Evolutionary conservation across 2,888 invertebrate species (phyloP), one percentile per base, ranked within the genome.

Genomic region (Dolichopus griseipennis): DNA sequence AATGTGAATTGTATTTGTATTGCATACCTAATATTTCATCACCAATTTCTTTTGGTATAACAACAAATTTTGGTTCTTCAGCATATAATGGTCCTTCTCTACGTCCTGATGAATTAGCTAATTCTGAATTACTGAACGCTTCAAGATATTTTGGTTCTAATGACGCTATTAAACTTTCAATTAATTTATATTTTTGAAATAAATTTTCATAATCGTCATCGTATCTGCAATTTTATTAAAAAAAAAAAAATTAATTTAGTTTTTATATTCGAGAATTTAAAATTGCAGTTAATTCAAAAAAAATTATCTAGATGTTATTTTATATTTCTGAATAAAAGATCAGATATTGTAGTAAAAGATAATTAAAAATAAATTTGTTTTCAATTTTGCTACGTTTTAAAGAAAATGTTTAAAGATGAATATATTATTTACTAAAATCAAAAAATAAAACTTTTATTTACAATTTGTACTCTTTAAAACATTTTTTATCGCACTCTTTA

Each of bases 11-110:
- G 27, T 27, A 27, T 27, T 5, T 34, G 8, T 10, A 37, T 37
- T 7, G 8, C 18, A 2, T 52, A 52, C 52, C 52, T 52, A 52
- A 52, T 52, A 52, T 3, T 18, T 52, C 52, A 52, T 52, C n/a
- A 18, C 6, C 52, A 52, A 6, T 2, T 18, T 52, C 52, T n/a
- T 52, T 52, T 52, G 52, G 52, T 52, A 80, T 75, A 52, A 79
- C 72, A 20, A 81, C 71, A 70, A 79, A 81, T 52, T 72, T 75
- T 1, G 81, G 81, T 70, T 81, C 81, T 21, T 81, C 80, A 52
- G 76, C 80, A 68, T 77, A 74, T 41, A 80, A 68, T 18, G 78
- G 78, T 9, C 76, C 74, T 71, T 81, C 79, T 68, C 78, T 70
- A 34, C 76, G 75, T 43, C 81, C 81, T 9, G 79, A 79, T 43